phyloP scores from a whole-genome alignment of 2,797 vertebrate genomes.

The Varecia variegata region DNA sequence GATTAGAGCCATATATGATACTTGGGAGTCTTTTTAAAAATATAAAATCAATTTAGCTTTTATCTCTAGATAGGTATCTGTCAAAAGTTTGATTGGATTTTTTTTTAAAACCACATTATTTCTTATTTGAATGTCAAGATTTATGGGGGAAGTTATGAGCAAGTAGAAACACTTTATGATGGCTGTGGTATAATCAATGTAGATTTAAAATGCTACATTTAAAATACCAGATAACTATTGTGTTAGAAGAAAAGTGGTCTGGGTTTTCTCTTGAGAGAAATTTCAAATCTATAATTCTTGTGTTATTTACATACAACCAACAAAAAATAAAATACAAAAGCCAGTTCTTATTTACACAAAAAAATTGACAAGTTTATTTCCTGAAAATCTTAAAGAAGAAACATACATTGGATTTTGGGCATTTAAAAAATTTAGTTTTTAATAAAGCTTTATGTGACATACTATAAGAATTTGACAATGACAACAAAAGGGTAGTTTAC shows the following conservation, averaged over 20 bases:
- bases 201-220: neutral
- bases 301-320: neutral
- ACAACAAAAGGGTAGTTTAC: neutral
- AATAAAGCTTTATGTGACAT: neutral
- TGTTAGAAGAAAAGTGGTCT: neutral
- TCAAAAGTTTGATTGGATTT: neutral
- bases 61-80: neutral
- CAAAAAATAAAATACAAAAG: neutral
- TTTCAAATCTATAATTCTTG: neutral
- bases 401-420: neutral
- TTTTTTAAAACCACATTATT: neutral
- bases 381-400: neutral
- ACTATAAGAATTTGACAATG: neutral
- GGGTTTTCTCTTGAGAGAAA: neutral
- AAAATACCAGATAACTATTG: neutral
- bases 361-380: neutral
- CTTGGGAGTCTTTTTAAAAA: neutral
- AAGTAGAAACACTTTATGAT: neutral
- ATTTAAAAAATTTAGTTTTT: neutral
- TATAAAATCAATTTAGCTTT: slow-evolving; percentile 1
- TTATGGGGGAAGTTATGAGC: neutral
- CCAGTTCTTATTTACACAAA: neutral
- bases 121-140: slow-evolving; percentile 36
- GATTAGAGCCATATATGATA: neutral
- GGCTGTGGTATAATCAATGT: neutral